Conservation (phyloP, 2,113 vertebrate genomes). For the Syngnathus floridae region DNA sequence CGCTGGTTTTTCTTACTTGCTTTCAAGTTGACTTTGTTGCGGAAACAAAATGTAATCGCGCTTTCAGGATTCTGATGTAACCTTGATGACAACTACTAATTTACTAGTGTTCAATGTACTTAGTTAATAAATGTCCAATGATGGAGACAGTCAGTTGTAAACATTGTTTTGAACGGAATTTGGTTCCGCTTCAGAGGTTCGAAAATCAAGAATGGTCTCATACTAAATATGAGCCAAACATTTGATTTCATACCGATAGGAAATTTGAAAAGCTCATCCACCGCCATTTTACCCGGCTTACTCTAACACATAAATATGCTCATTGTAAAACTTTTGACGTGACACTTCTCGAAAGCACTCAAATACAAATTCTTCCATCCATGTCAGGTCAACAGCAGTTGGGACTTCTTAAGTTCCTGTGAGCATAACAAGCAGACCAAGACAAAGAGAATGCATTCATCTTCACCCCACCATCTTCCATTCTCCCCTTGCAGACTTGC, state of each 20-base stretch:
- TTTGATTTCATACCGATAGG: too few species aligned
- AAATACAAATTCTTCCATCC: conserved; percentile 27
- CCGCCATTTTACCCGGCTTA: too few species aligned
- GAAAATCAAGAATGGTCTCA: too few species aligned
- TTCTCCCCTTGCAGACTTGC: conserved; percentile 52
- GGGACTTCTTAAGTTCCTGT: conserved; percentile 26
- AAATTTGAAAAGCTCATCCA: too few species aligned
- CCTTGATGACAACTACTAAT: conserved; percentile 18
- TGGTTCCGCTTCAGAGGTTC: too few species aligned
- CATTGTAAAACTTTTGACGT: background rate
- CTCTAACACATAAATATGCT: too few species aligned
- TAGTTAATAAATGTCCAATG: too few species aligned
- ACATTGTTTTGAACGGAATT: too few species aligned
- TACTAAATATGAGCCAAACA: too few species aligned
- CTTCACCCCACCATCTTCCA: conserved; percentile 43
- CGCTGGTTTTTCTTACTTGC: conserved; percentile 33
- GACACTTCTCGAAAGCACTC: background rate
- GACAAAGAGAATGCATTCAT: conserved; percentile 45
- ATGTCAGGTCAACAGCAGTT: conserved; percentile 30
- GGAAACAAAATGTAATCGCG: conserved; percentile 28
- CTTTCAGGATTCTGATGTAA: conserved; percentile 39
- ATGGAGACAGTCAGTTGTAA: too few species aligned
- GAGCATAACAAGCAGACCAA: conserved; percentile 39
- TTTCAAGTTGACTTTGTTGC: conserved; percentile 40
- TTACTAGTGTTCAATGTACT: background rate